A percentile compares a stretch with the other conserved stretches of the same genome.
Evolutionary conservation across 2,797 vertebrate species (phyloP).

Genomic region (Catharus ustulatus): DNA sequence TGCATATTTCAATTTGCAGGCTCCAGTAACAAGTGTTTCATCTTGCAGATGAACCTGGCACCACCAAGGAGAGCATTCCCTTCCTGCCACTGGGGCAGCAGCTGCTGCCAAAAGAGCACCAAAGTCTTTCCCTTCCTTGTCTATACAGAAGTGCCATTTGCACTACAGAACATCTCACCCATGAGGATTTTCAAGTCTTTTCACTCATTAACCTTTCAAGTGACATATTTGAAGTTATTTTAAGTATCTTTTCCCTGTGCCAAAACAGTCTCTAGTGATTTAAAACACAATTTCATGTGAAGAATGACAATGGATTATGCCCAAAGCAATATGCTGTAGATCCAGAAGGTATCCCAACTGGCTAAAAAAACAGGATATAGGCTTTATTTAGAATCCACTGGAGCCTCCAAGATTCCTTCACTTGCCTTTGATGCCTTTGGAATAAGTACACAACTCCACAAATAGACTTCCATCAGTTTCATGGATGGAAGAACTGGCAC

Average conservation of each 20-base stretch:
- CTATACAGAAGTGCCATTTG: neutral
- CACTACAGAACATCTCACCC: constrained; percentile 42
- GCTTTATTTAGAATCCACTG: neutral
- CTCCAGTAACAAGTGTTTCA: neutral
- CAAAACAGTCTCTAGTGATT: constrained; percentile 24
- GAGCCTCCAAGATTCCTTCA: neutral
- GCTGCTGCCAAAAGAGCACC: constrained; percentile 7
- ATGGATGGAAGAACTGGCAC: neutral
- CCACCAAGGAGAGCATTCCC: neutral
- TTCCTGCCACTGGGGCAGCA: neutral
- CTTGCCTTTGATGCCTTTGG: neutral
- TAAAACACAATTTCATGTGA: constrained; percentile 12
- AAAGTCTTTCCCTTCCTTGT: neutral
- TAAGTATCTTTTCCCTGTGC: constrained; percentile 15
- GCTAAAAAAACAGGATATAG: neutral
- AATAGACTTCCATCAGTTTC: neutral
- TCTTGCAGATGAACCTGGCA: neutral
- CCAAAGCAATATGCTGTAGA: neutral
- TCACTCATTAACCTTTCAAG: constrained; percentile 51
- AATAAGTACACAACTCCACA: neutral
- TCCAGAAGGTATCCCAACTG: neutral
- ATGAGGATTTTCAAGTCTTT: constrained; percentile 24
- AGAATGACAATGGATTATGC: constrained; percentile 24
- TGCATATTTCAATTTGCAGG: neutral
- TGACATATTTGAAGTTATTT: constrained; percentile 30